These are phyloP conservation scores for Acrossocheilus fasciatus DNA, from an alignment of 2,797 vertebrate species.

Conservation along the genomic window DNA sequence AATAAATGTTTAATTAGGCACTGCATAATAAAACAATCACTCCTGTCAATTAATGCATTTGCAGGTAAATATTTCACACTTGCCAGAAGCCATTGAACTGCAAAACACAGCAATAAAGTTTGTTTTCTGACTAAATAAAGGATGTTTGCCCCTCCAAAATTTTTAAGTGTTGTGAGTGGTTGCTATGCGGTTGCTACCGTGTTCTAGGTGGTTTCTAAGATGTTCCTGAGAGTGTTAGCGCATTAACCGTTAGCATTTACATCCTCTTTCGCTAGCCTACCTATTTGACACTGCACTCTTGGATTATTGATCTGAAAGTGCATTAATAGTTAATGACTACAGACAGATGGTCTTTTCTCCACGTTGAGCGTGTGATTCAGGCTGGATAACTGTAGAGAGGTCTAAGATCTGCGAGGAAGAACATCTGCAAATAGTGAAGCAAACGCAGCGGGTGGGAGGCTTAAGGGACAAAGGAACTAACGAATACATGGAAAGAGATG, in stretches of 20 bases:
- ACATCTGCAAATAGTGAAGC: conserved; percentile 39
- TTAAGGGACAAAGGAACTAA: background rate
- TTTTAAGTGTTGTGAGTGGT: background rate
- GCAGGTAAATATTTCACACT: conserved; percentile 44
- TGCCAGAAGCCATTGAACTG: conserved; percentile 41
- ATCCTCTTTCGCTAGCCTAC: conserved; percentile 27
- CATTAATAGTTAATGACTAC: conserved; percentile 62
- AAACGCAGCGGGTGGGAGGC: conserved; percentile 8
- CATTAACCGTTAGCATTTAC: conserved; percentile 19
- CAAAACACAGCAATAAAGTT: background rate
- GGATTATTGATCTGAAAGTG: conserved; percentile 65
- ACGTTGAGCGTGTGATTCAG: conserved; percentile 42
- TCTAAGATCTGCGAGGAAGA: conserved; percentile 34
- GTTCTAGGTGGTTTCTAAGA: background rate
- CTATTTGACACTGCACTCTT: conserved; percentile 53
- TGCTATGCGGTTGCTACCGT: background rate
- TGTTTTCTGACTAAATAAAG: background rate
- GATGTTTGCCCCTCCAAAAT: background rate
- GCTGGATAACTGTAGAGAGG: conserved; percentile 31
- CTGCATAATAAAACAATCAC: conserved; percentile 51
- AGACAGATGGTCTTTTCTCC: conserved; percentile 62
- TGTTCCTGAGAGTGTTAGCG: no score
- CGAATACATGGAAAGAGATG: background rate
- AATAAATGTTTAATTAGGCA: conserved; percentile 54
- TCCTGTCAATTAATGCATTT: conserved; percentile 43